A percentile compares a stretch with the other conserved stretches of the same genome.
These are phyloP conservation scores for Platyscapa corneri DNA, from an alignment of 1,140 invertebrate genomes.

Conservation along the genomic window DNA sequence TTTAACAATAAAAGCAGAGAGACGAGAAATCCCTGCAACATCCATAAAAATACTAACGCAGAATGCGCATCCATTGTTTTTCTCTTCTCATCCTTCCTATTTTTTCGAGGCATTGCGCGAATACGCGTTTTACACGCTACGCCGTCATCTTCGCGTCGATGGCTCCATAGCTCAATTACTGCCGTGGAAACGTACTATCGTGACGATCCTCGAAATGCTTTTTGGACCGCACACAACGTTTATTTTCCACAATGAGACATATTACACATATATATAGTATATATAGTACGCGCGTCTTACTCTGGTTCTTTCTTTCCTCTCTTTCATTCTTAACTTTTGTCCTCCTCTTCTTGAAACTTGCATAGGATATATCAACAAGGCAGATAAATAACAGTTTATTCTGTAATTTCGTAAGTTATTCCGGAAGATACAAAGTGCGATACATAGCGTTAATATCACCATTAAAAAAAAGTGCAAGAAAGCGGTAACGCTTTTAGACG, in stretches of 20 bases:
- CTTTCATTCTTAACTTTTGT: background rate
- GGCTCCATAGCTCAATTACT: background rate
- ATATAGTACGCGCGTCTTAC: too few species aligned
- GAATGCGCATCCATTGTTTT: constrained; percentile 14
- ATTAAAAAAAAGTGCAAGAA: background rate
- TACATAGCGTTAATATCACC: background rate
- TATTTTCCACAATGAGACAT: constrained; percentile 29
- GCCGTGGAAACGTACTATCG: background rate
- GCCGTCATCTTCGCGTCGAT: constrained; percentile 31
- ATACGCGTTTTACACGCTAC: background rate
- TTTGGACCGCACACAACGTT: constrained; percentile 29
- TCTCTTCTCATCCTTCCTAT: background rate
- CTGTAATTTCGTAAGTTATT: background rate
- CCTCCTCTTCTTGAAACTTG: background rate
- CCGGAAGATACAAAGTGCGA: background rate
- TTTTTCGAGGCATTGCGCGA: background rate
- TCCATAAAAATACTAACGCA: constrained; percentile 24
- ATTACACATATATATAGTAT: background rate
- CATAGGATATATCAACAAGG: background rate
- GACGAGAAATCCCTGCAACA: constrained; percentile 17
- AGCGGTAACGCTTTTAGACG: background rate
- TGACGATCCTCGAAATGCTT: constrained; percentile 20
- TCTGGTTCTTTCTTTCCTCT: background rate
- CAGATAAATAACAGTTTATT: background rate
- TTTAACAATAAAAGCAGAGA: constrained; percentile 40